Evolutionary conservation across 2,113 vertebrate species (phyloP), one percentile per base, ranked within the genome.

Genomic region (Octodon degus): DNA sequence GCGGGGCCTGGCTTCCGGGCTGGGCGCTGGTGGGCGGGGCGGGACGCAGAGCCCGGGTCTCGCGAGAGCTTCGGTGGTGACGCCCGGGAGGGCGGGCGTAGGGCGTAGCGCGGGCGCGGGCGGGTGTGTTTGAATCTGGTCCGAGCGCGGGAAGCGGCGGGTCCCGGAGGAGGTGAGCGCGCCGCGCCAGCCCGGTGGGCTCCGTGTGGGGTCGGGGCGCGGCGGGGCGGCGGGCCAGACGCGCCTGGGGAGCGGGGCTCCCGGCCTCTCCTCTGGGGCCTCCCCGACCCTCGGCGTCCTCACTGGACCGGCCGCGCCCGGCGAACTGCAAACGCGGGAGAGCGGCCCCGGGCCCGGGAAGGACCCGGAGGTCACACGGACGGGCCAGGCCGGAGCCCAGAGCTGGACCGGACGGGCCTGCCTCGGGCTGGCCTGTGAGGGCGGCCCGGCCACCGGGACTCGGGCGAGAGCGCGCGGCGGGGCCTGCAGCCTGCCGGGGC

Each of bases 61-160:
- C 95, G 95, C 95, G 74, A 93, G 76, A 96, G 65, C 43, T 24
- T 11, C 2, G 20, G 1, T 25, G n/a, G 6, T 86, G 97, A 67
- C 65, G 96, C 20, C 72, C 24, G 0, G 43, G 58, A 32, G 50
- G 82, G 93, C 68, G 65, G 70, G 53, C 16, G 91, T 67, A 40
- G 32, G 27, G 6, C 2, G 34, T 67, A n/a, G 32, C 32, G 6
- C 2, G 34, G 47, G 50, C 67, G 79, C 62, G 30, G 95, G 98
- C 98, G 98, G 97, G 97, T 89, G 94, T 47, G 96, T 98, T 98
- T 97, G 98, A 98, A 98, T 94, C 27, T 87, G 16, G 2, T 91
- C 86, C 0, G 95, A 91, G 93, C 47, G 97, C 85, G 92, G 97
- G 97, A 96, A 93, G 3, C 92, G 1, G 32, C 47, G 70, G 25